A percentile compares a stretch with the other conserved stretches of the same genome.
Conservation (phyloP, 2,113 vertebrate genomes). For the Crypturellus undulatus region DNA sequence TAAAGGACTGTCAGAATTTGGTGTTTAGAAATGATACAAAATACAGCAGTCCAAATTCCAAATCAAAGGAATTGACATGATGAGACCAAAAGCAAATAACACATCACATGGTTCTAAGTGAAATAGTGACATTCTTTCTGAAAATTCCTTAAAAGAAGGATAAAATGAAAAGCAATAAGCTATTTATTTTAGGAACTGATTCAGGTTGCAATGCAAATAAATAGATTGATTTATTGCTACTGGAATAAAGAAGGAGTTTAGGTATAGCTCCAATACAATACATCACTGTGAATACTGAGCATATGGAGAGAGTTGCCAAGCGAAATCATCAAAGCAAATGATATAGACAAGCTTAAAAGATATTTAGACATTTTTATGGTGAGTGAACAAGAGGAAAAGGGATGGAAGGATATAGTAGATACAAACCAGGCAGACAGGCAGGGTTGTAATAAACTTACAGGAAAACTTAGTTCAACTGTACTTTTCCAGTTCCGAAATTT, state of each 20-base stretch:
- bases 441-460: not conserved
- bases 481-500: not conserved
- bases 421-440: not conserved
- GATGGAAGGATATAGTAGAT: not conserved
- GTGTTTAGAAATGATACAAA: not conserved
- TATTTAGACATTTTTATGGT: conserved; percentile 13
- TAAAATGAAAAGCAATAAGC: not conserved
- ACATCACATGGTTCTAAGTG: not conserved
- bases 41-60: not conserved
- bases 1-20: not conserved
- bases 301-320: not conserved
- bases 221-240: not conserved
- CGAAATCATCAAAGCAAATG: not conserved
- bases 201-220: not conserved
- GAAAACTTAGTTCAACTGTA: not conserved
- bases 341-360: conserved; percentile 12
- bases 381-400: not conserved
- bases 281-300: not conserved
- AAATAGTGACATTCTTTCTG: not conserved
- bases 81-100: not conserved
- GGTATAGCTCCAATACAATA: not conserved
- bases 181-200: not conserved
- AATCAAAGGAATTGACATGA: not conserved
- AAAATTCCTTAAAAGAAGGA: not conserved
- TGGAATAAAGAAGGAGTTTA: not conserved